Conservation (phyloP, 2,888 invertebrate species). For the Stratiomys singularior region DNA sequence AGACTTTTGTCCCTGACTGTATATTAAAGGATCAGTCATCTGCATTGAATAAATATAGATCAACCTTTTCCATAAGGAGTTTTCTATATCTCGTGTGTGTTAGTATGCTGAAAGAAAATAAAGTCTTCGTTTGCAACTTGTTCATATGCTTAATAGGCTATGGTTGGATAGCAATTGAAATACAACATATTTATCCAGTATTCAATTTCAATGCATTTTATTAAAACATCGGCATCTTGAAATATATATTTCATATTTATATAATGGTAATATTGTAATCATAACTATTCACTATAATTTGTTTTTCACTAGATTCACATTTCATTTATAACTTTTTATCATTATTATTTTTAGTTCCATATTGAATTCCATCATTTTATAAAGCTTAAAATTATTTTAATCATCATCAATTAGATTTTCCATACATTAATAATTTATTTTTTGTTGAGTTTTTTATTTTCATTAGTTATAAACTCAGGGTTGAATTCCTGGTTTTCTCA, state of each 20-base stretch:
- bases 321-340: slow-evolving; percentile 16
- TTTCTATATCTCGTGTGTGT: too few species aligned
- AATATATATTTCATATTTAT: slow-evolving; percentile 39
- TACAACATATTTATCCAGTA: background rate
- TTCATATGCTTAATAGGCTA: too few species aligned
- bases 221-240: slow-evolving; percentile 47
- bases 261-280: slow-evolving; percentile 39
- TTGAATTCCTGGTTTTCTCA: background rate
- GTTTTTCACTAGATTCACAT: slow-evolving; percentile 38
- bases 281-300: slow-evolving; percentile 41
- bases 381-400: slow-evolving; percentile 41
- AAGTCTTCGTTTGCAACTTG: too few species aligned
- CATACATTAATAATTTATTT: background rate
- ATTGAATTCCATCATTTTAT: slow-evolving; percentile 43
- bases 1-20: too few species aligned
- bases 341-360: background rate
- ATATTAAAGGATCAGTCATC: too few species aligned
- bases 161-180: background rate
- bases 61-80: too few species aligned
- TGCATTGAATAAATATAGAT: too few species aligned
- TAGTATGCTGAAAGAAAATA: too few species aligned
- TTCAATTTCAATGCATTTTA: slow-evolving; percentile 45
- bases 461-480: background rate
- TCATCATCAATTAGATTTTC: background rate
- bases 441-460: background rate